phyloP scores from a whole-genome alignment of 2,113 vertebrate genomes.

The Pelobates fuscus region DNA sequence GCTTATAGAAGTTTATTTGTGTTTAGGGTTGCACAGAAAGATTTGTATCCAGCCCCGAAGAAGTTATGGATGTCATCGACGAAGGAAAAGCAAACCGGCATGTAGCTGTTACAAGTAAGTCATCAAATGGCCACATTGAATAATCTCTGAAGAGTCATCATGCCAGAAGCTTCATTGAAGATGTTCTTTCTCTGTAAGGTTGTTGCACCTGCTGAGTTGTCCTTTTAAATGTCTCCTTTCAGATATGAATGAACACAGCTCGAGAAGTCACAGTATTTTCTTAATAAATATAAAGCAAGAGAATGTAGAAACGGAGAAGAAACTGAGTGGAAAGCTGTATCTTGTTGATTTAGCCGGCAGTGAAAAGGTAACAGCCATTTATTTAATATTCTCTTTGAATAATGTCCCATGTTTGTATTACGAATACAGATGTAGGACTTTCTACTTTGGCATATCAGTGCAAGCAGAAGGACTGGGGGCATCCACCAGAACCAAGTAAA shows the following conservation, averaged over 20 bases:
- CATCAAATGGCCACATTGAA: neutral
- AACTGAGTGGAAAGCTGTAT: conserved; percentile 94
- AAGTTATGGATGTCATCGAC: conserved; percentile 95
- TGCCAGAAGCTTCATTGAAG: no score
- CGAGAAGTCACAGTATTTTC: conserved; percentile 96
- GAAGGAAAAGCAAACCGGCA: conserved; percentile 95
- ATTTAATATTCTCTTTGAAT: neutral
- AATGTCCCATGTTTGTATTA: no score
- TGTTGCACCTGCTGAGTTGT: no score
- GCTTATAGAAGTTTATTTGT: no score
- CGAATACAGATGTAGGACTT: no score
- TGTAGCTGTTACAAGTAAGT: conserved; percentile 92
- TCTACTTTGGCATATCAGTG: no score
- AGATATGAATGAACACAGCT: conserved; percentile 99
- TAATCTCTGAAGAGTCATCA: no score
- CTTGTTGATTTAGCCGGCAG: conserved; percentile 94
- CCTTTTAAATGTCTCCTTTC: conserved; percentile 49
- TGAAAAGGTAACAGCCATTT: conserved; percentile 81
- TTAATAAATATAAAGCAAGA: conserved; percentile 96
- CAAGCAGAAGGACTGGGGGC: no score
- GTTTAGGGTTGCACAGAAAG: conserved; percentile 91
- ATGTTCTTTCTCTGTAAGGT: no score
- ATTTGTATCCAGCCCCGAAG: conserved; percentile 95
- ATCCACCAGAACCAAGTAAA: no score
- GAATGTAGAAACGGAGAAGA: conserved; percentile 93